Base-by-base conservation (phyloP, 1,140 invertebrate genomes). In the Hetaerina americana region DNA sequence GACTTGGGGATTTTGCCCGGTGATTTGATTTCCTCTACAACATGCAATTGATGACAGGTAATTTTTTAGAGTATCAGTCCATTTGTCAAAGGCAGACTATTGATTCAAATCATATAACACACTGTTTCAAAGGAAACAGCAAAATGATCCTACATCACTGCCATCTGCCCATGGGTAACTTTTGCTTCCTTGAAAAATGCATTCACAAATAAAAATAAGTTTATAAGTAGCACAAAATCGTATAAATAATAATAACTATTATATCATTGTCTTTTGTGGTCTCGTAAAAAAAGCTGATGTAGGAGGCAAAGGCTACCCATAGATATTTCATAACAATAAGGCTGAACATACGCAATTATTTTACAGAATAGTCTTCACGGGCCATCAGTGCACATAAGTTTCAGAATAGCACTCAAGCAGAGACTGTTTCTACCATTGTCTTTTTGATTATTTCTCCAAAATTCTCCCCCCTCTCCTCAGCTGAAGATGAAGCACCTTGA, bases 401-500 rank as follows among this genome's bases (percentile, higher is more conserved):
- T 26, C 2, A 26, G n/a, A 26, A 15, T 26, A 68, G 12, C 15
- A 70, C 72, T 84, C 87, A 92, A 80, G 90, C 91, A 77, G 89
- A 91, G 72, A 93, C 92, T 77, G 91, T 93, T 82, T 94, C 93
- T 76, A 94, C 92, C 85, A 95, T 94, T 29, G 92, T 92, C 81
- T 95, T 94, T 81, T 94, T 95, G 74, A 95, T 94, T 73, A 95
- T 92, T 84, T 95, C 92, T 49, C 92, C 92, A 80, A 95, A 94
- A 81, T 94, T 94, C 77, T 93, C 91, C 69, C 70, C 69, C 40
- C 85, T 85, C 73, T 82, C 84, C 68, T 86, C 82, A 6, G 81
- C 84, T 6, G 77, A 74, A 67, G 82, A 81, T 27, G 78, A 73
- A 27, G 15, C 28, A 68, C 49, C 73, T 70, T n/a, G 75, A 73